A percentile compares a stretch with the other conserved stretches of the same genome.
phyloP scores from a whole-genome alignment of 2,797 vertebrate species.

The Aphelocoma californica region DNA sequence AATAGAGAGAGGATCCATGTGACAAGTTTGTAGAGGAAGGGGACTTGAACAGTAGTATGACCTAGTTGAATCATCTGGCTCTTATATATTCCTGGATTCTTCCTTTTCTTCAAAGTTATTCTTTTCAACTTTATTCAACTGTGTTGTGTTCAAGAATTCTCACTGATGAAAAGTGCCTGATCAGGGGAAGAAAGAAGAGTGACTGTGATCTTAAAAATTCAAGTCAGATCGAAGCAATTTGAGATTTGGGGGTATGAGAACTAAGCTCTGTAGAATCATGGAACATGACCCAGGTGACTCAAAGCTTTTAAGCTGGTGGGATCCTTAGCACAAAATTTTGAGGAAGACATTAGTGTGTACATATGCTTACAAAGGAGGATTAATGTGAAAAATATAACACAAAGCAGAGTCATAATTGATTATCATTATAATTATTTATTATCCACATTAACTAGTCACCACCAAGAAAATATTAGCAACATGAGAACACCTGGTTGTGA shows the following conservation, averaged over 20 bases:
- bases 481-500: neutral
- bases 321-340: neutral
- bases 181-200: neutral
- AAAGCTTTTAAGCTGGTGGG: neutral
- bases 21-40: neutral
- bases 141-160: neutral
- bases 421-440: neutral
- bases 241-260: neutral
- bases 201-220: neutral
- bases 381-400: neutral
- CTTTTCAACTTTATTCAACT: neutral
- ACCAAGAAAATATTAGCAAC: neutral
- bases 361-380: neutral
- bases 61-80: neutral
- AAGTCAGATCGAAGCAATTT: neutral
- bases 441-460: neutral
- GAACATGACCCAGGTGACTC: neutral
- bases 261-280: neutral
- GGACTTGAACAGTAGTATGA: neutral
- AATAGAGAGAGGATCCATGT: neutral
- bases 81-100: neutral
- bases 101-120: neutral
- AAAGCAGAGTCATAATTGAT: neutral
- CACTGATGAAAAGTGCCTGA: neutral
- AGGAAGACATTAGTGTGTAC: neutral